phyloP scores from a whole-genome alignment of 2,888 invertebrate genomes.

The Schrankia costaestrigalis region DNA sequence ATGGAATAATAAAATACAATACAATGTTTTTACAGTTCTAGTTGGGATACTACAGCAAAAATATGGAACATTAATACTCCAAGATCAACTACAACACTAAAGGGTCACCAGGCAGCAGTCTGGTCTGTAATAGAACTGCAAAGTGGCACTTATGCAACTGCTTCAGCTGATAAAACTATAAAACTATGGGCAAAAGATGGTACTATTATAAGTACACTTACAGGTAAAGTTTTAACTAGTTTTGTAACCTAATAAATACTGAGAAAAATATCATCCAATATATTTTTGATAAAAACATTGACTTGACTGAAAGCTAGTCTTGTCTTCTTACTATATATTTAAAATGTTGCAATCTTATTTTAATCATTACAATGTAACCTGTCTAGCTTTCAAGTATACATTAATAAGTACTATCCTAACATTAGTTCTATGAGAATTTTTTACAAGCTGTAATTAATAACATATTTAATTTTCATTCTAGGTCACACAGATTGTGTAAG shows the following conservation, averaged over 20 bases:
- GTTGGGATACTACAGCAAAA: constrained; percentile 95
- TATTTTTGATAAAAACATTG: no score
- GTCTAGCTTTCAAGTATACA: no score
- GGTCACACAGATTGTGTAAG: constrained; percentile 97
- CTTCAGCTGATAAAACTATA: constrained; percentile 95
- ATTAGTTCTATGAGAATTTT: no score
- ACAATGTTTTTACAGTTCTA: constrained; percentile 83
- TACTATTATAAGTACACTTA: constrained; percentile 82
- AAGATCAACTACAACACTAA: constrained; percentile 78
- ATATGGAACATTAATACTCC: constrained; percentile 86
- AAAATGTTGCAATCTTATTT: no score
- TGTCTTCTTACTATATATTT: background rate
- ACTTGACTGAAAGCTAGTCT: no score
- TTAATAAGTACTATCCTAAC: no score
- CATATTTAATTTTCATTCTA: constrained; percentile 31
- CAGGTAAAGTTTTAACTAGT: constrained; percentile 66
- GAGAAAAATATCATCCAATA: no score
- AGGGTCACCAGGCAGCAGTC: constrained; percentile 90
- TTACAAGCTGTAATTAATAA: background rate
- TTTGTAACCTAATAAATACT: background rate
- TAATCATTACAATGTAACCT: no score
- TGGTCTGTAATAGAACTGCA: constrained; percentile 86
- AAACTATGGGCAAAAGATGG: constrained; percentile 90
- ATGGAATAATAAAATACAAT: background rate
- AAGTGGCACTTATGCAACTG: constrained; percentile 86